Evolutionary conservation across 2,888 invertebrate genomes (phyloP).

Genomic region (Pseudanteris insignis): DNA sequence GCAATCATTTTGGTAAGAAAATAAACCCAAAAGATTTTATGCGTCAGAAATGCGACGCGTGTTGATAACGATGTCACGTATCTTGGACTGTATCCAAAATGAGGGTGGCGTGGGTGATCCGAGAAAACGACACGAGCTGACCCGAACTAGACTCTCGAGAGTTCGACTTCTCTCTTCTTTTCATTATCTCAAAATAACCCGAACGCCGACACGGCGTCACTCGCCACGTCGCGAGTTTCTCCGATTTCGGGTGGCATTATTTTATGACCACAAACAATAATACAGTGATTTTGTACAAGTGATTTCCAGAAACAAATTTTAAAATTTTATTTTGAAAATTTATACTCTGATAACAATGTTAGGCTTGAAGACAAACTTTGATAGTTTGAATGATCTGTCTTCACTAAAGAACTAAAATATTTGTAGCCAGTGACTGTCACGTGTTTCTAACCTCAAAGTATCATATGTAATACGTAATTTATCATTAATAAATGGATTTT

Average conservation of each 20-base stretch:
- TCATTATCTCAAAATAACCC: slow-evolving; percentile 46
- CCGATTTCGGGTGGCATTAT: slow-evolving; percentile 34
- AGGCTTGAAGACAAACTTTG: too few relatives aligned
- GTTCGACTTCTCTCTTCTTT: slow-evolving; percentile 48
- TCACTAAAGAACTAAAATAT: too few relatives aligned
- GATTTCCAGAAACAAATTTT: too few relatives aligned
- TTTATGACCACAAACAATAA: slow-evolving; percentile 12
- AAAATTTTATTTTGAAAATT: too few relatives aligned
- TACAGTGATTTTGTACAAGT: too few relatives aligned
- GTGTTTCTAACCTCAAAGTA: too few relatives aligned
- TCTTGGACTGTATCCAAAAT: slow-evolving; percentile 38
- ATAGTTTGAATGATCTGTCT: too few relatives aligned
- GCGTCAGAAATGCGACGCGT: slow-evolving; percentile 23
- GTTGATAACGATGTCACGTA: slow-evolving; percentile 44
- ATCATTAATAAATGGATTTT: too few relatives aligned
- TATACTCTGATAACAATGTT: too few relatives aligned
- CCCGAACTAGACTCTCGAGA: slow-evolving; percentile 48
- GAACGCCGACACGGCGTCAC: slow-evolving; percentile 38
- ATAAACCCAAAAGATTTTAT: slow-evolving; percentile 15
- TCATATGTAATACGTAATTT: too few relatives aligned
- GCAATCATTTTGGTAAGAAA: slow-evolving; percentile 25
- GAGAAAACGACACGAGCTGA: slow-evolving; percentile 47
- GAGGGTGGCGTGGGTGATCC: slow-evolving; percentile 43
- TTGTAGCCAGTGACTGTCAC: too few relatives aligned
- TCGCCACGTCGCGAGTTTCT: slow-evolving; percentile 32